Evolutionary conservation across 2,113 vertebrate genomes (phyloP).

Genomic region (Actinemys pallida): DNA sequence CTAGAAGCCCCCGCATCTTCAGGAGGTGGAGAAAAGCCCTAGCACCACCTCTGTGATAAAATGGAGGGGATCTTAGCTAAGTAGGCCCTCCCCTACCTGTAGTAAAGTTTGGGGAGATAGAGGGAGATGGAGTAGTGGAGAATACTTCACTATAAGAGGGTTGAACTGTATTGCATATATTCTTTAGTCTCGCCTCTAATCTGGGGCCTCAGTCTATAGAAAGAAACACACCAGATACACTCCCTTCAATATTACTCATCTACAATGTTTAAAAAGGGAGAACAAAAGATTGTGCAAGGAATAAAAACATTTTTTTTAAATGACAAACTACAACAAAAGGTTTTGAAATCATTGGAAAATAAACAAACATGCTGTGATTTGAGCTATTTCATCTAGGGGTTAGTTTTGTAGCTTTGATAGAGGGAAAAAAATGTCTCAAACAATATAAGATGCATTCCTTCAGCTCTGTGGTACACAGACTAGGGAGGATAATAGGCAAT

Average conservation of each 20-base stretch:
- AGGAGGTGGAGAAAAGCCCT: background rate
- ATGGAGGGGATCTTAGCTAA: background rate
- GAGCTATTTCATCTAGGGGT: background rate
- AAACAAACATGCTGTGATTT: background rate
- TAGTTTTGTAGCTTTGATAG: background rate
- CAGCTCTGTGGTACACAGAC: background rate
- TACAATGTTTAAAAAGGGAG: background rate
- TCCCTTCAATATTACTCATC: background rate
- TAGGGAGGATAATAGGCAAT: background rate
- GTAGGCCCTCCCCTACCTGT: rapidly evolving
- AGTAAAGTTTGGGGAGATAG: rapidly evolving
- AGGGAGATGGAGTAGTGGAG: background rate
- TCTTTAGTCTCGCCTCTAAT: background rate
- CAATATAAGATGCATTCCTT: background rate
- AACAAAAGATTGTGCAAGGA: background rate
- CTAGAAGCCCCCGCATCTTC: background rate
- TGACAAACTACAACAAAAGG: background rate
- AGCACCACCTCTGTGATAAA: background rate
- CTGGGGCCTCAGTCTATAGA: background rate
- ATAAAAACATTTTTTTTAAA: background rate
- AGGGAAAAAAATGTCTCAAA: background rate
- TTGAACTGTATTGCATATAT: too few species aligned
- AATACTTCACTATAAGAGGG: rapidly evolving
- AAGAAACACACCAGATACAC: background rate
- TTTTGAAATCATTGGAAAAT: background rate